Evolutionary conservation across 2,888 invertebrate genomes (phyloP), one percentile per base, ranked within the genome.

Genomic region (Cordilura impudica): DNA sequence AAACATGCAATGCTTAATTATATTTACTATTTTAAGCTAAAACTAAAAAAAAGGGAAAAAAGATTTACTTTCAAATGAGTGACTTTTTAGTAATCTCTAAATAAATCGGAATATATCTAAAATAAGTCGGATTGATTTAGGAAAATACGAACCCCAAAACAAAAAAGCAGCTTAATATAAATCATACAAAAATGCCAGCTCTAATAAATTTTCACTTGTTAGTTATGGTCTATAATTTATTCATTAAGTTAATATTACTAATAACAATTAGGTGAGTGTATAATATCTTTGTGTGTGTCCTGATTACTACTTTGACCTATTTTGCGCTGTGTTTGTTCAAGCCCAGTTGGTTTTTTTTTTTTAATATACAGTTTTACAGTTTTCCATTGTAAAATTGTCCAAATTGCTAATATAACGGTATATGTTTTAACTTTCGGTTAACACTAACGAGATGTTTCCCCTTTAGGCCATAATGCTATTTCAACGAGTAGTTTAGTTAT

Each of bases 391-490:
- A 61, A 72, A 56, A 67, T 78, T 69, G 67, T 78, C 78, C 63
- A 72, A 78, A 72, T 56, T 72, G 43, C 63, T 56, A 47, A 51
- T 54, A 61, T 69, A 60, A 61, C 23, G 16, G 7, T 49, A 61
- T 26, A 56, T 49, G 49, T 63, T 63, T 63, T 75, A 63, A 43
- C 49, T 49, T 56, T 63, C 39, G 47, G 23, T 58, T 66, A 66
- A 54, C 66, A 70, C 66, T 78, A 78, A 74, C 78, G 70, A 74
- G 70, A 66, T 71, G 63, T 74, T 79, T 66, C 67, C 70, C 70
- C 66, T 69, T 75, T 63, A 63, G 69, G 75, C 54, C 31, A 39
- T 49, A 54, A 66, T 61, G 66, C 60, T 71, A 79, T 70, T 60
- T 69, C 73, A n/a, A n/a, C n/a, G n/a, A n/a, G n/a, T 66, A 74